These are phyloP conservation scores for Aythya fuligula DNA, from an alignment of 2,797 vertebrate genomes.

Conservation along the genomic window DNA sequence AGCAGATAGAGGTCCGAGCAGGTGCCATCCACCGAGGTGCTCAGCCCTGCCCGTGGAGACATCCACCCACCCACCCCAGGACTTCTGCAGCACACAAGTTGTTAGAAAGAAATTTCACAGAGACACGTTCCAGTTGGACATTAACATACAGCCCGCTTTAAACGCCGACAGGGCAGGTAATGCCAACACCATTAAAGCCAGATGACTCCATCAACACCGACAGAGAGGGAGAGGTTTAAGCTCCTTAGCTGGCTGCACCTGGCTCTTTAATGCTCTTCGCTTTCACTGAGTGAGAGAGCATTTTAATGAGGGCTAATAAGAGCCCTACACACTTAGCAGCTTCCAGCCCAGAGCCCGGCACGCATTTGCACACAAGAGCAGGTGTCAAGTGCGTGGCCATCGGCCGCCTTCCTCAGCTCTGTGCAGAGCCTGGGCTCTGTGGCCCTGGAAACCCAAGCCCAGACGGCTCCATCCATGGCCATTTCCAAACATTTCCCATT, in stretches of 20 bases:
- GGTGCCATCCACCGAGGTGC: neutral
- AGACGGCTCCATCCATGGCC: neutral
- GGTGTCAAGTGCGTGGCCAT: neutral
- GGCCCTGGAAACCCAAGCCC: neutral
- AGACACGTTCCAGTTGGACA: neutral
- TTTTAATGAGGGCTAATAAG: neutral
- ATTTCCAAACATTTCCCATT: neutral
- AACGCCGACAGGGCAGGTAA: neutral
- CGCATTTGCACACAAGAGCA: neutral
- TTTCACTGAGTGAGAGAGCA: neutral
- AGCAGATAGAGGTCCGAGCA: neutral
- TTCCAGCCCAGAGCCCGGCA: neutral
- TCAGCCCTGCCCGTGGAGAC: neutral
- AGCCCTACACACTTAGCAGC: neutral
- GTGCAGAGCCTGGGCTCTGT: rapidly evolving
- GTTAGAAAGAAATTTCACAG: neutral
- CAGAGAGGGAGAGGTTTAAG: neutral
- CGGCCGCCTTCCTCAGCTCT: neutral
- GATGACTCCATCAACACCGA: neutral
- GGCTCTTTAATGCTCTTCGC: neutral
- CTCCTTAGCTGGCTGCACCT: neutral
- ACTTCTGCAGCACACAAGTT: rapidly evolving
- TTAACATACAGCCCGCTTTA: rapidly evolving
- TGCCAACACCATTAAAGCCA: neutral
- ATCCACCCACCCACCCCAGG: neutral